Percentiles rank a stretch among this genome's conserved stretches.
These are phyloP conservation scores for Cephalopterus ornatus DNA, from an alignment of 2,113 vertebrate genomes.

Conservation along the genomic window DNA sequence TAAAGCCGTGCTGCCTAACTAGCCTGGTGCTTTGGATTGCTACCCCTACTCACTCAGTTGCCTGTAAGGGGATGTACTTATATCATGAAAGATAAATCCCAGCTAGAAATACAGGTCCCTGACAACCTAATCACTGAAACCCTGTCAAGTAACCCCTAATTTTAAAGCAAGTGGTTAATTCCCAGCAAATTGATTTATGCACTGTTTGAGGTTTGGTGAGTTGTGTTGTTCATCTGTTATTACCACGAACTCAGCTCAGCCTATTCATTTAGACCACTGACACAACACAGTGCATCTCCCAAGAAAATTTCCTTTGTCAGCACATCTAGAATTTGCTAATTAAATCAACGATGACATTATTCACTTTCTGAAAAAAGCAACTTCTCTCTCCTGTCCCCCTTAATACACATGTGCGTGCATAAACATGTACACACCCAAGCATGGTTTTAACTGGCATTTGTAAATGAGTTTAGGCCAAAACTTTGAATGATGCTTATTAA, in stretches of 20 bases:
- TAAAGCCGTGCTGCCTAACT: constrained; percentile 35
- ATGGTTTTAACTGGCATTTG: background rate
- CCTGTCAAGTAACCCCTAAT: constrained; percentile 81
- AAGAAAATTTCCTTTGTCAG: constrained; percentile 81
- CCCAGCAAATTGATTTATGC: constrained; percentile 82
- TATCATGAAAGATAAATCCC: constrained; percentile 74
- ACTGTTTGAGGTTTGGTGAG: constrained; percentile 79
- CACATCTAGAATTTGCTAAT: constrained; percentile 83
- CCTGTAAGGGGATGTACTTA: constrained; percentile 48
- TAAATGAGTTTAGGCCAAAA: background rate
- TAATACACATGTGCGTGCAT: background rate
- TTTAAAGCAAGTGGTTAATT: constrained; percentile 81
- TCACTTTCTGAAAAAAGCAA: constrained; percentile 70
- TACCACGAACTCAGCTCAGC: constrained; percentile 72
- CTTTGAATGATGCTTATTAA: background rate
- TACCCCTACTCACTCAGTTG: constrained; percentile 10
- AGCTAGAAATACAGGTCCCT: constrained; percentile 71
- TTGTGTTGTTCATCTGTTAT: constrained; percentile 80
- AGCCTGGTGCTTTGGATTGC: constrained; percentile 18
- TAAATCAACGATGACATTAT: constrained; percentile 81
- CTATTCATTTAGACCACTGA: constrained; percentile 76
- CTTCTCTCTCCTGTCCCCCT: background rate
- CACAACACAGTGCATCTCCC: constrained; percentile 77
- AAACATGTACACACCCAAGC: background rate
- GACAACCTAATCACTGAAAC: constrained; percentile 76